These are phyloP conservation scores for Apamea anceps DNA, from an alignment of 2,888 invertebrate genomes.

Conservation along the genomic window DNA sequence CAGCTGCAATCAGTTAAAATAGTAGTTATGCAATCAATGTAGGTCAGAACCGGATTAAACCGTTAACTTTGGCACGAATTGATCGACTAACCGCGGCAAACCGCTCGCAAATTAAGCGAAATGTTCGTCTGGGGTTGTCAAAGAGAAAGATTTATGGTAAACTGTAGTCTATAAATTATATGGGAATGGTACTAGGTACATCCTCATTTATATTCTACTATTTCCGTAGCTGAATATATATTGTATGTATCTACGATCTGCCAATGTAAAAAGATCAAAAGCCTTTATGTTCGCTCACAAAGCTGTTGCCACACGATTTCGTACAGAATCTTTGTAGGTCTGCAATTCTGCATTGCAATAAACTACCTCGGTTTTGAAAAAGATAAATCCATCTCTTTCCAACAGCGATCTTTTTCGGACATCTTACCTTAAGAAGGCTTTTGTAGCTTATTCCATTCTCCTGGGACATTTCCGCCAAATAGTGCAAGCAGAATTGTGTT, in stretches of 20 bases:
- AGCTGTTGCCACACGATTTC: slow-evolving; percentile 10
- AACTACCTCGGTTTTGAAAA: slow-evolving; percentile 5
- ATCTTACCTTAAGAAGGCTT: slow-evolving; percentile 46
- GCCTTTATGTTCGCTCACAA: not conserved
- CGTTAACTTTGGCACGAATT: slow-evolving; percentile 5
- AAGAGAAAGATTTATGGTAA: slow-evolving; percentile 28
- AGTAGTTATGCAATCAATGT: slow-evolving; percentile 6
- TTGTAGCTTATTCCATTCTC: not conserved
- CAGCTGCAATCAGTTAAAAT: not conserved
- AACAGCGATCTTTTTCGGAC: slow-evolving; percentile 57
- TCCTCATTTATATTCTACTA: too few relatives aligned
- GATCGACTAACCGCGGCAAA: slow-evolving; percentile 11
- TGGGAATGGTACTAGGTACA: not conserved
- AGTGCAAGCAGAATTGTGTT: not conserved
- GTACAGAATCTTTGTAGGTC: slow-evolving; percentile 9
- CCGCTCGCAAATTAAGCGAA: slow-evolving; percentile 18
- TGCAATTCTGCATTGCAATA: slow-evolving; percentile 1
- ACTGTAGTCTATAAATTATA: not conserved
- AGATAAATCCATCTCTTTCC: slow-evolving; percentile 6
- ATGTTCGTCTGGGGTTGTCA: slow-evolving; percentile 28
- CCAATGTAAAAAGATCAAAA: too few relatives aligned
- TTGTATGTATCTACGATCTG: too few relatives aligned
- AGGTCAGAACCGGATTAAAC: slow-evolving; percentile 13
- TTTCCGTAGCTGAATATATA: too few relatives aligned
- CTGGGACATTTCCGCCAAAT: not conserved